These are phyloP conservation scores for Plectrocnemia conspersa DNA, from an alignment of 1,140 invertebrate species.

Conservation along the genomic window DNA sequence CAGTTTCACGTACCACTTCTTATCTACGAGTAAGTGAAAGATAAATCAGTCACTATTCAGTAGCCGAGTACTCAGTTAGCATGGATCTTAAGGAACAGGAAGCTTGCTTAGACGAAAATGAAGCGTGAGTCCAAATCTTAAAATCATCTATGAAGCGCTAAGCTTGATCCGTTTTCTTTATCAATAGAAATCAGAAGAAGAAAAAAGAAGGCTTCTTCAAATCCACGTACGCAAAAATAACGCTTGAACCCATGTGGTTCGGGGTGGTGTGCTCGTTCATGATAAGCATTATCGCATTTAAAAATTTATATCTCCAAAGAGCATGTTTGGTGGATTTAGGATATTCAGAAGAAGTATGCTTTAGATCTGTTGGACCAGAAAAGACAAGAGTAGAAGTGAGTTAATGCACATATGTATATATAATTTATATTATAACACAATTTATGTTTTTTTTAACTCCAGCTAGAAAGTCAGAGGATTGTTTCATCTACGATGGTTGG, in stretches of 20 bases:
- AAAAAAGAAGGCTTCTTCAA: too few relatives aligned
- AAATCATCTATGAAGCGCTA: too few relatives aligned
- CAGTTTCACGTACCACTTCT: too few relatives aligned
- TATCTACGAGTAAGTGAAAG: too few relatives aligned
- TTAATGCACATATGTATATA: not conserved
- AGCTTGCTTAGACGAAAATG: too few relatives aligned
- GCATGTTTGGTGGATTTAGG: slow-evolving; percentile 30
- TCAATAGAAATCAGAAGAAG: too few relatives aligned
- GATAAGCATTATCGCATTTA: slow-evolving; percentile 24
- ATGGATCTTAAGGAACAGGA: too few relatives aligned
- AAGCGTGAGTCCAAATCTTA: too few relatives aligned
- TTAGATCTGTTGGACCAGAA: slow-evolving; percentile 2
- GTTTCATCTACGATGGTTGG: slow-evolving; percentile 45
- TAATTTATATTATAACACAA: not conserved
- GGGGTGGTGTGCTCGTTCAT: slow-evolving; percentile 26
- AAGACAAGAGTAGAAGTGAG: slow-evolving; percentile 27
- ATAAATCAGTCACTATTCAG: too few relatives aligned
- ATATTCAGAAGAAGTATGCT: slow-evolving; percentile 25
- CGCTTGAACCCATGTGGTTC: slow-evolving; percentile 33
- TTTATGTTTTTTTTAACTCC: slow-evolving; percentile 37
- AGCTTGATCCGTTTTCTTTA: too few relatives aligned
- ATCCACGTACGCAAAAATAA: slow-evolving; percentile 21
- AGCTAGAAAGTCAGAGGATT: slow-evolving; percentile 46
- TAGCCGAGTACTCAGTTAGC: too few relatives aligned
- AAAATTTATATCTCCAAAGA: slow-evolving; percentile 31